Evolutionary conservation across 2,888 invertebrate genomes (phyloP).

Genomic region (Brenthis hecate): DNA sequence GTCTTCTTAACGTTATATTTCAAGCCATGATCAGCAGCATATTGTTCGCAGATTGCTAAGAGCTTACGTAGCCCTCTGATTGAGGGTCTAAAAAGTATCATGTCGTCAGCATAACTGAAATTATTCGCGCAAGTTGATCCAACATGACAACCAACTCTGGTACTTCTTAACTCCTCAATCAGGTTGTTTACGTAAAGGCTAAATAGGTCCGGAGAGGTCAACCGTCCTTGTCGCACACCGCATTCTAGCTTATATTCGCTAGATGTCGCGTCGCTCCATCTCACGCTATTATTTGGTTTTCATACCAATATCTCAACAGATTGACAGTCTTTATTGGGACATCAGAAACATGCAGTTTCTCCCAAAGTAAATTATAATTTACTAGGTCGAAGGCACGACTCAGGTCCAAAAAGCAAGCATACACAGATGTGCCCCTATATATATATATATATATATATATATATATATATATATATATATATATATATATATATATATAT

Average conservation of each 20-base stretch:
- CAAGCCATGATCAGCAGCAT: constrained; percentile 5
- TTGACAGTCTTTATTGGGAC: constrained; percentile 11
- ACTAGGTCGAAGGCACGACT: constrained; percentile 37
- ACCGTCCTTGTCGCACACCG: constrained; percentile 35
- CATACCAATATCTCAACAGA: constrained; percentile 39
- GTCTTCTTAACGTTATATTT: constrained; percentile 7
- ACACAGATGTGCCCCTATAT: not conserved
- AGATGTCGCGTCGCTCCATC: too few relatives aligned
- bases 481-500: too few relatives aligned
- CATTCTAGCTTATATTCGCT: too few relatives aligned
- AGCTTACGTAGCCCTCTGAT: constrained; percentile 16
- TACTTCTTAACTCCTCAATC: constrained; percentile 4
- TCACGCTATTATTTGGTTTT: constrained; percentile 32
- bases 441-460: too few relatives aligned
- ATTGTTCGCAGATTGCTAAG: constrained; percentile 1
- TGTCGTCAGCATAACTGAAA: constrained; percentile 34
- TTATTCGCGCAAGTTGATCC: constrained; percentile 9
- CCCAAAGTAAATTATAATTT: constrained; percentile 33
- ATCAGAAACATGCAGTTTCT: constrained; percentile 20
- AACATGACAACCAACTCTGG: too few relatives aligned
- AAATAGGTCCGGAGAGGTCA: constrained; percentile 22
- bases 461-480: too few relatives aligned
- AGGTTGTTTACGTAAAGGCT: constrained; percentile 4
- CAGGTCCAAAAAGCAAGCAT: constrained; percentile 27
- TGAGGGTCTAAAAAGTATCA: constrained; percentile 32